These are phyloP conservation scores for Cyanoramphus novaezelandiae DNA, from an alignment of 2,113 vertebrate species.

Conservation along the genomic window DNA sequence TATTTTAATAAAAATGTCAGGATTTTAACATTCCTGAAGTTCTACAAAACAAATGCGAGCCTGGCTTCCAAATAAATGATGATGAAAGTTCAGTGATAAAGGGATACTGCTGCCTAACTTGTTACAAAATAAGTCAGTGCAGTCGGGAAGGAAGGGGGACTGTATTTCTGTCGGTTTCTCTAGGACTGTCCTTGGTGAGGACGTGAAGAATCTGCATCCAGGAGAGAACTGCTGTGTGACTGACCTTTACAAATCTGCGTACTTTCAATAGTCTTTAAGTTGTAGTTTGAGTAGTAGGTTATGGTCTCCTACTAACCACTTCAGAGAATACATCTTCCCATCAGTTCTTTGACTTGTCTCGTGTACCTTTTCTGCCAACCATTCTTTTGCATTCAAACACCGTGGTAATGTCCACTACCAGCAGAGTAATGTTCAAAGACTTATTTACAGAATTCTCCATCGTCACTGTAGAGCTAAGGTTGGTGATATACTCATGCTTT, in stretches of 20 bases:
- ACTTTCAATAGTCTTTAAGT: not conserved
- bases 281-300: not conserved
- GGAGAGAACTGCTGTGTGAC: not conserved
- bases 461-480: not conserved
- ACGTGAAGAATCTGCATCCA: not conserved
- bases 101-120: not conserved
- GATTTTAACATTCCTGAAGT: slow-evolving; percentile 28
- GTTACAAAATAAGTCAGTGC: not conserved
- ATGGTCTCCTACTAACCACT: not conserved
- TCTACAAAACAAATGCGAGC: not conserved
- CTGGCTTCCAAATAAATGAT: slow-evolving; percentile 17
- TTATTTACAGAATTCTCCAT: not conserved
- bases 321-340: not conserved
- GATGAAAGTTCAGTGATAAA: not conserved
- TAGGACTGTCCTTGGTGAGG: not conserved
- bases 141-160: not conserved
- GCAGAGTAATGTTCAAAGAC: not conserved
- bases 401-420: not conserved
- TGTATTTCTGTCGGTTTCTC: not conserved
- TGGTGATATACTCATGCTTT: not conserved
- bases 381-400: not conserved
- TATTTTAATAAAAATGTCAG: slow-evolving; percentile 51
- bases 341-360: not conserved
- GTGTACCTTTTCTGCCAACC: not conserved
- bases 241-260: not conserved